These are phyloP conservation scores for Heterotis niloticus DNA, from an alignment of 2,113 vertebrate species.

Conservation along the genomic window DNA sequence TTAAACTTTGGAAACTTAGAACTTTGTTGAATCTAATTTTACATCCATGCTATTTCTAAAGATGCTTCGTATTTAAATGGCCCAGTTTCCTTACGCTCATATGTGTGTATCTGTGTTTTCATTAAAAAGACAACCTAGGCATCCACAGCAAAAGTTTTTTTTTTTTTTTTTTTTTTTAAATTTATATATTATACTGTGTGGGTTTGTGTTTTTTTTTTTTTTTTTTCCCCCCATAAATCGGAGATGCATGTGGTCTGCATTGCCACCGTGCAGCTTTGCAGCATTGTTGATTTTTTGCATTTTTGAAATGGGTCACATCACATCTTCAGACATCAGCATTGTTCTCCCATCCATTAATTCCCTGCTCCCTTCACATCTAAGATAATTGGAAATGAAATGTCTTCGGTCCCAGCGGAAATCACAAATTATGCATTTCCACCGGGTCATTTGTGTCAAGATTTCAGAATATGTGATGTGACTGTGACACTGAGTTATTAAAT, in stretches of 20 bases:
- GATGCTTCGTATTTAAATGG: background rate
- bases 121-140: background rate
- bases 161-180: too few species aligned
- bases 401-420: constrained; percentile 3
- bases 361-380: background rate
- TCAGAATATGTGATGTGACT: background rate
- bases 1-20: too few species aligned
- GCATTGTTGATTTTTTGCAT: background rate
- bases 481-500: constrained; percentile 5
- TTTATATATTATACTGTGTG: too few species aligned
- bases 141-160: background rate
- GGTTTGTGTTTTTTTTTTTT: background rate
- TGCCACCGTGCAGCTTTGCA: background rate
- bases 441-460: background rate
- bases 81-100: background rate
- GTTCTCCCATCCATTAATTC: constrained; percentile 11
- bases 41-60: background rate
- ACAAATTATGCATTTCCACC: constrained; percentile 2
- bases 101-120: background rate
- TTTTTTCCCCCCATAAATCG: background rate
- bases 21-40: background rate
- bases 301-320: constrained; percentile 9
- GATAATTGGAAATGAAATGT: constrained; percentile 11
- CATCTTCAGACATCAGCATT: constrained; percentile 8
- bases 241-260: background rate